Evolutionary conservation across 2,113 vertebrate species (phyloP).

Genomic region (Engraulis encrasicolus): DNA sequence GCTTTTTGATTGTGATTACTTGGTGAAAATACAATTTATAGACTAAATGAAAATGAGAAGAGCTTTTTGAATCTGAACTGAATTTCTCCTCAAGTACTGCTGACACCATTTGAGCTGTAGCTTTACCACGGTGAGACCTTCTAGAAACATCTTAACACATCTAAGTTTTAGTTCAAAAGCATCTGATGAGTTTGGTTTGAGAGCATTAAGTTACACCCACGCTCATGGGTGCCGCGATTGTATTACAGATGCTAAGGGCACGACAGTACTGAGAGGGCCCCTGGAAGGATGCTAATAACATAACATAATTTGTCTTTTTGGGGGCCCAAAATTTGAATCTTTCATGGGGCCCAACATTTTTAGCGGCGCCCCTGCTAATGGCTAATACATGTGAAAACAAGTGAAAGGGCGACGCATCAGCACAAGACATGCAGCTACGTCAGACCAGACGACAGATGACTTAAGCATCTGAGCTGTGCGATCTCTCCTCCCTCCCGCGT

Average conservation of each 20-base stretch:
- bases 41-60: too few relatives aligned
- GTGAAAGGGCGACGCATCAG: background rate
- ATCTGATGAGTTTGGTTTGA: background rate
- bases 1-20: too few relatives aligned
- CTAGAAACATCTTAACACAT: constrained; percentile 6
- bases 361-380: too few relatives aligned
- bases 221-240: too few relatives aligned
- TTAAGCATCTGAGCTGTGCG: background rate
- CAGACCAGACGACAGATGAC: background rate
- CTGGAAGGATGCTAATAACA: too few relatives aligned
- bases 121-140: background rate
- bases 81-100: constrained; percentile 13
- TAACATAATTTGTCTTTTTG: too few relatives aligned
- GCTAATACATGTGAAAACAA: background rate
- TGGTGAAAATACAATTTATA: too few relatives aligned
- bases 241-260: too few relatives aligned
- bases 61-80: background rate
- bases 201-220: background rate
- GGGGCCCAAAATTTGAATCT: too few relatives aligned
- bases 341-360: too few relatives aligned
- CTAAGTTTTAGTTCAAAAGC: constrained; percentile 18
- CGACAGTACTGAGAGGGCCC: too few relatives aligned
- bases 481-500: background rate
- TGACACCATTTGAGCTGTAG: constrained; percentile 16
- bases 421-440: background rate